Conservation (phyloP, 2,888 invertebrate species). For the Drosophila leonis region DNA sequence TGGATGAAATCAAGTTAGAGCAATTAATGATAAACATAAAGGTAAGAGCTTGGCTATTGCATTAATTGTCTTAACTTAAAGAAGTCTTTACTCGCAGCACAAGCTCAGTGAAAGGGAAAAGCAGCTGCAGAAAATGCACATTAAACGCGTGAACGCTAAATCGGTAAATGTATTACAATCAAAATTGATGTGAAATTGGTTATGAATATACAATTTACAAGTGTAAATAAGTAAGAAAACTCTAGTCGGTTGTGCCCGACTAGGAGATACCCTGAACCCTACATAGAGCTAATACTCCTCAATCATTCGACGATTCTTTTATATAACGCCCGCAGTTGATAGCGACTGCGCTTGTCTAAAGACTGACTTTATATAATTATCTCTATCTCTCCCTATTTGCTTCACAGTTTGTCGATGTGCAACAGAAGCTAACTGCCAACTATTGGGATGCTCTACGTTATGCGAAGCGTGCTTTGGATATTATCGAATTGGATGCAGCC, state of each 20-base stretch:
- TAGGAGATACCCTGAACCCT: too few relatives aligned
- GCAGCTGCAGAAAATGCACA: slow-evolving; percentile 46
- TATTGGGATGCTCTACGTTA: slow-evolving; percentile 82
- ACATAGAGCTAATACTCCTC: too few relatives aligned
- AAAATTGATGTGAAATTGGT: background rate
- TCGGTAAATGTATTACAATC: slow-evolving; percentile 63
- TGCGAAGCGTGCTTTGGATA: slow-evolving; percentile 77
- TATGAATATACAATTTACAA: background rate
- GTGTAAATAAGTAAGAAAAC: background rate
- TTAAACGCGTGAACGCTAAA: slow-evolving; percentile 73
- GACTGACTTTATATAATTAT: background rate
- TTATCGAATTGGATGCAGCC: slow-evolving; percentile 63
- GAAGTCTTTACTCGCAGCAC: slow-evolving; percentile 34
- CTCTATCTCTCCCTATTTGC: background rate
- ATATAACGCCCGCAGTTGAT: too few relatives aligned
- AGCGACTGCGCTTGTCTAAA: too few relatives aligned
- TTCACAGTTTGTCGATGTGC: slow-evolving; percentile 67
- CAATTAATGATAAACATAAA: slow-evolving; percentile 63
- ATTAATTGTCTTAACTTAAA: background rate
- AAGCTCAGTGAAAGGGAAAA: slow-evolving; percentile 49
- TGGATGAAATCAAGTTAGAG: slow-evolving; percentile 67
- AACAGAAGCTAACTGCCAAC: slow-evolving; percentile 66
- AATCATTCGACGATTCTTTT: too few relatives aligned
- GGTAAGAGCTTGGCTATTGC: slow-evolving; percentile 14
- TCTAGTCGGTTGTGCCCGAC: too few relatives aligned